A percentile compares a stretch with the other conserved stretches of the same genome.
phyloP scores from a whole-genome alignment of 2,797 vertebrate genomes.

The Chanos chanos region DNA sequence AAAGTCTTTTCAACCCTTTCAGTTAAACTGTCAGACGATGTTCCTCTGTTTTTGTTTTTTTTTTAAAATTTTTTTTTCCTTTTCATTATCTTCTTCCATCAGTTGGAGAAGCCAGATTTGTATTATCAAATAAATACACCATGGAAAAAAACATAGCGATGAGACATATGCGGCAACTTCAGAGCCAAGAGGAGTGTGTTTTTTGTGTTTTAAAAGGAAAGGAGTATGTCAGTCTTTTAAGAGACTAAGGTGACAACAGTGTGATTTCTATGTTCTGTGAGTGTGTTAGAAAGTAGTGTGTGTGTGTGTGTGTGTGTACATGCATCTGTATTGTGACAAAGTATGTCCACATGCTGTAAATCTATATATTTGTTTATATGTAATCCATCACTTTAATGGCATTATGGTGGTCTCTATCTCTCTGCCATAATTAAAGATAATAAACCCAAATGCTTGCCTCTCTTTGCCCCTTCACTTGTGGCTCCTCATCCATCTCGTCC shows the following conservation, averaged over 20 bases:
- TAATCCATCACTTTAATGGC: slow-evolving; percentile 35
- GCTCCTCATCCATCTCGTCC: slow-evolving; percentile 13
- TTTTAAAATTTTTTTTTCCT: slow-evolving; percentile 2
- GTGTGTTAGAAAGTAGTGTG: too few species aligned
- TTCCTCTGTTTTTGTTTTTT: neutral
- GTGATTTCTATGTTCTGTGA: too few species aligned
- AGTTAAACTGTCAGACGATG: slow-evolving; percentile 24
- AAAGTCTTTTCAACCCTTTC: slow-evolving; percentile 22
- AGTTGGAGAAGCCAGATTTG: slow-evolving; percentile 45
- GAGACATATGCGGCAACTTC: too few species aligned
- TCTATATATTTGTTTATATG: slow-evolving; percentile 22
- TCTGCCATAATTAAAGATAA: slow-evolving; percentile 43
- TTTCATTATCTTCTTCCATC: neutral
- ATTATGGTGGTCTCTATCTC: slow-evolving; percentile 38
- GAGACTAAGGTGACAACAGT: too few species aligned
- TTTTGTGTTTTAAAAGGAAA: too few species aligned
- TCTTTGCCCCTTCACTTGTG: slow-evolving; percentile 23
- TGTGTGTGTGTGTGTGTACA: slow-evolving; percentile 20
- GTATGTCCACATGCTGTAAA: neutral
- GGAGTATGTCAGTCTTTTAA: too few species aligned
- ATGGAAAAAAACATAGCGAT: too few species aligned
- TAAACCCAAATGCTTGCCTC: slow-evolving; percentile 33
- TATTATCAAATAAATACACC: too few species aligned
- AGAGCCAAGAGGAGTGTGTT: too few species aligned
- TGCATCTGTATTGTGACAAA: slow-evolving; percentile 20